These are phyloP conservation scores for Drosophila kurseongensis DNA, from an alignment of 1,140 invertebrate species.

Conservation along the genomic window DNA sequence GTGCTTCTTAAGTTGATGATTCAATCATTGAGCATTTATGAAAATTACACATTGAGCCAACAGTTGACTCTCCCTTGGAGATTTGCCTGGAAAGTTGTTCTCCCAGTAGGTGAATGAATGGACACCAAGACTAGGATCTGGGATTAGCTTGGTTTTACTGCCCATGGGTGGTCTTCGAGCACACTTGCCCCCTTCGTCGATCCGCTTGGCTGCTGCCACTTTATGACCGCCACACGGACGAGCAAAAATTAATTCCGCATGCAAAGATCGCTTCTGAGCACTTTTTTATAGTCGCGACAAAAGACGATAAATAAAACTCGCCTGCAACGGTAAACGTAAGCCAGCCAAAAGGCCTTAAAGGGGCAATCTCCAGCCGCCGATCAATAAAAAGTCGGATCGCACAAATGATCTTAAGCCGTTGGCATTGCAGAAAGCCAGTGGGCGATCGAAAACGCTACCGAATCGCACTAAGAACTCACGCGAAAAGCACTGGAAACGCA, in stretches of 20 bases:
- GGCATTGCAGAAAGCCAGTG: constrained; percentile 25
- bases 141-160: constrained; percentile 21
- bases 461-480: constrained; percentile 24
- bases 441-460: constrained; percentile 45
- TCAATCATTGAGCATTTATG: constrained; percentile 60
- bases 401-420: constrained; percentile 48
- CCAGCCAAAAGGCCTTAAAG: constrained; percentile 36
- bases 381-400: constrained; percentile 40
- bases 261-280: constrained; percentile 25
- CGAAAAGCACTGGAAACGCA: constrained; percentile 39
- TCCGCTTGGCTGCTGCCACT: constrained; percentile 15
- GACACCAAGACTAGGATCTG: constrained; percentile 9
- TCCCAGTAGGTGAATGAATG: constrained; percentile 7
- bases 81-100: constrained; percentile 7
- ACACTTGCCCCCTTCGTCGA: background rate
- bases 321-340: constrained; percentile 52
- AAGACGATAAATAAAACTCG: constrained; percentile 13
- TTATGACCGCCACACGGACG: constrained; percentile 20
- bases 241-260: constrained; percentile 36
- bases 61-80: constrained; percentile 20
- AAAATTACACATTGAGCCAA: constrained; percentile 50
- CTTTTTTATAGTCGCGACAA: constrained; percentile 53
- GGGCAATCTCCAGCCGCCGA: constrained; percentile 42
- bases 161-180: constrained; percentile 28
- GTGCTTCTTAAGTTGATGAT: constrained; percentile 48